A percentile compares a stretch with the other conserved stretches of the same genome.
These are phyloP conservation scores for Myiotriccus ornatus DNA, from an alignment of 2,797 vertebrate species.

Conservation along the genomic window DNA sequence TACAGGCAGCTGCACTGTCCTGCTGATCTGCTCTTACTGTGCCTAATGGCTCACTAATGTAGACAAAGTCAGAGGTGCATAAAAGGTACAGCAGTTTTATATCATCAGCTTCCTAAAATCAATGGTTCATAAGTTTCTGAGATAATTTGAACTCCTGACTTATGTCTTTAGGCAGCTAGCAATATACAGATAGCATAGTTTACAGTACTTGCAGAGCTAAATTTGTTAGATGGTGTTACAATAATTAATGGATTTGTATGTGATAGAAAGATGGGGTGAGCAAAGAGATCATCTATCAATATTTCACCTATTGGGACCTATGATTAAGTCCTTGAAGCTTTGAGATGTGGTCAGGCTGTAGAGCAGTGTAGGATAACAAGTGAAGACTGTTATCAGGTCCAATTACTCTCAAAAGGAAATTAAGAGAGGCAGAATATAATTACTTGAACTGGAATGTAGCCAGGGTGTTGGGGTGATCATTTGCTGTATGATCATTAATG, in stretches of 20 bases:
- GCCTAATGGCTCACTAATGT: conserved; percentile 1
- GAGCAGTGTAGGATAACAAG: conserved; percentile 43
- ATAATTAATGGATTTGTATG: conserved; percentile 40
- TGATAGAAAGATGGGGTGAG: conserved; percentile 22
- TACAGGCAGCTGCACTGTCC: neutral
- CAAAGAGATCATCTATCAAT: conserved; percentile 18
- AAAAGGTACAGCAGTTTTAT: neutral
- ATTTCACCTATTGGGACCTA: conserved; percentile 33
- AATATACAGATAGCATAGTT: neutral
- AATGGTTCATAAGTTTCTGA: conserved; percentile 18
- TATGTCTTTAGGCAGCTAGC: neutral
- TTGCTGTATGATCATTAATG: conserved; percentile 56
- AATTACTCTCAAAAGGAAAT: conserved; percentile 62
- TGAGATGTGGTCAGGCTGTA: conserved; percentile 34
- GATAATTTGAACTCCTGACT: conserved; percentile 17
- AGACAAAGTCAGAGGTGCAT: neutral
- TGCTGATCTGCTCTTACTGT: neutral
- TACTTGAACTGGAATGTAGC: conserved; percentile 53
- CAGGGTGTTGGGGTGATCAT: conserved; percentile 53
- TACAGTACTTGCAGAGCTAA: neutral
- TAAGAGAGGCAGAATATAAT: conserved; percentile 59
- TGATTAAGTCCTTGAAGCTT: conserved; percentile 36
- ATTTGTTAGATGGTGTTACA: neutral
- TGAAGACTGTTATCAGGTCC: conserved; percentile 29
- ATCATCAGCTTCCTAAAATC: conserved; percentile 30